These are phyloP conservation scores for Dasysyrphus tricinctus DNA, from an alignment of 2,888 invertebrate genomes.

Conservation along the genomic window DNA sequence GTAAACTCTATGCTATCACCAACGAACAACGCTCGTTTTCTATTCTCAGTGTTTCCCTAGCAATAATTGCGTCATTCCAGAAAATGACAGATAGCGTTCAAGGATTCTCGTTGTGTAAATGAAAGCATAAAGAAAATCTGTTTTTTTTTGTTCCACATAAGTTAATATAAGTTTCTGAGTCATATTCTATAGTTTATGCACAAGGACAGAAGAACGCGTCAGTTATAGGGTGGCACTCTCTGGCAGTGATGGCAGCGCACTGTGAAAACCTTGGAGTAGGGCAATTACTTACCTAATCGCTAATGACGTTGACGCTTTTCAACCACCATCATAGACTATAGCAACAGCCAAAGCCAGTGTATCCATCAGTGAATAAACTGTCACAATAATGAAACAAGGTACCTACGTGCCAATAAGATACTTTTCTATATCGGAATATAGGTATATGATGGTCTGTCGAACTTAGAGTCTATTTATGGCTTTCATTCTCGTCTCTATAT, in stretches of 20 bases:
- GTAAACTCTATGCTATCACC: not conserved
- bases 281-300: slow-evolving; percentile 60
- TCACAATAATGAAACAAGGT: slow-evolving; percentile 20
- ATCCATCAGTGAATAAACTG: slow-evolving; percentile 4
- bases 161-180: slow-evolving; percentile 5
- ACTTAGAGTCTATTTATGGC: slow-evolving; percentile 56
- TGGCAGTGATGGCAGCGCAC: slow-evolving; percentile 23
- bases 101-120: slow-evolving; percentile 19
- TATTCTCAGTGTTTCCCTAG: slow-evolving; percentile 1
- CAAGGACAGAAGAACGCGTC: slow-evolving; percentile 7
- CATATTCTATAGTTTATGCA: slow-evolving; percentile 17
- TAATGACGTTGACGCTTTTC: slow-evolving; percentile 42
- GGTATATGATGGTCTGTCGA: slow-evolving; percentile 38
- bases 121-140: slow-evolving; percentile 27
- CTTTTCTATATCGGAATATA: slow-evolving; percentile 17
- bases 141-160: not conserved
- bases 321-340: not conserved
- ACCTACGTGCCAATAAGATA: slow-evolving; percentile 26
- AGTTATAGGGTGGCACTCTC: slow-evolving; percentile 1
- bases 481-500: not conserved
- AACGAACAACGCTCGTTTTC: not conserved
- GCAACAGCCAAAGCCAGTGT: not conserved
- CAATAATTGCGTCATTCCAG: slow-evolving; percentile 41
- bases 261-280: slow-evolving; percentile 60
- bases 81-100: slow-evolving; percentile 22